Evolutionary conservation across 2,888 invertebrate genomes (phyloP), one percentile per base, ranked within the genome.

Genomic region (Netelia melanura): DNA sequence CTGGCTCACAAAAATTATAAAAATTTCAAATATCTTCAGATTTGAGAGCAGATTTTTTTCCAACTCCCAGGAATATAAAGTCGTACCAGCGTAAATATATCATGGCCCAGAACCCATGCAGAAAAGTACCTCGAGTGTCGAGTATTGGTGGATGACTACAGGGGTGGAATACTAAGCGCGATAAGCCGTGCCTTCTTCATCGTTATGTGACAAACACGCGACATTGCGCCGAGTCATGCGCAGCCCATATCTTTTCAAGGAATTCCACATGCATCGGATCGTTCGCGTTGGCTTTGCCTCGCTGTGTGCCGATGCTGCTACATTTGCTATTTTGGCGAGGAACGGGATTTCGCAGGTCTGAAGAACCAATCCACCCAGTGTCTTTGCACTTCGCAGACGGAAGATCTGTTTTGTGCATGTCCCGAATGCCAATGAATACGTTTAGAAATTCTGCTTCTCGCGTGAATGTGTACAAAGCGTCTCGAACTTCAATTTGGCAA

Each of bases 331-430:
- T 54, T 56, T 77, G 62, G 52, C 23, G 67, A 68, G 52, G 61
- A 83, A 70, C 74, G 43, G 48, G 61, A 38, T 38, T 38, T 38
- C 8, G 76, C 56, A 72, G 61, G 54, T 25, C 70, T 82, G 74
- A 84, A 83, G 82, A 87, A 75, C 84, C 71, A 54, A 54, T 43
- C 52, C 21, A 38, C 43, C 21, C 48, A 78, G 82, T 76, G 78
- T 88, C 81, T 86, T 80, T 68, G 67, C 58, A 58, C 86, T 65
- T 84, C 81, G 81, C 70, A 81, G 76, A 85, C 83, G 86, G 81
- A 87, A 88, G 90, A 90, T 90, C 89, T 88, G 84, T 88, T 88
- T 81, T 86, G 88, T 84, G 86, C 89, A 89, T 90, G 89, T 86
- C 79, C 70, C 25, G 89, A 89, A 88, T 89, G 70, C 83, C 74